Evolutionary conservation across 2,888 invertebrate genomes (phyloP).

Genomic region (Sialis lutaria): DNA sequence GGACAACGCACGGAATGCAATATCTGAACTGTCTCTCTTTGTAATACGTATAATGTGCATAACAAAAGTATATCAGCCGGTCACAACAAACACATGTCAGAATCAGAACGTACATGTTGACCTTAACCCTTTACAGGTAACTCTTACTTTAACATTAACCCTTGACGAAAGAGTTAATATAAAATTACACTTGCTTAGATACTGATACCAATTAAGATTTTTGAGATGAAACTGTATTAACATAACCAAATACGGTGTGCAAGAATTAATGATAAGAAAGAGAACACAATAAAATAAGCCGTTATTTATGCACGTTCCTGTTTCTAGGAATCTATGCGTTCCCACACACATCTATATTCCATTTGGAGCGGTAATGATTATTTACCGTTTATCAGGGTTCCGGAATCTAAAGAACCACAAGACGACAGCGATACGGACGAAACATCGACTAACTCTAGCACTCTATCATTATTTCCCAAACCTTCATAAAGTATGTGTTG

Average conservation of each 20-base stretch:
- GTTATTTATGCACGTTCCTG: too few relatives aligned
- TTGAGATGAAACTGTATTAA: background rate
- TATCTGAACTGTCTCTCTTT: too few relatives aligned
- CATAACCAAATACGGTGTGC: too few relatives aligned
- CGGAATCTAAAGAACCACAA: conserved; percentile 27
- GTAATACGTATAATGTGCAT: too few relatives aligned
- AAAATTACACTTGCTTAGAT: background rate
- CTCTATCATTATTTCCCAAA: conserved; percentile 20
- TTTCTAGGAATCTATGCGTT: conserved; percentile 21
- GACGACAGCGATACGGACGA: conserved; percentile 25
- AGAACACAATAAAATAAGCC: background rate
- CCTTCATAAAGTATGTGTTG: too few relatives aligned
- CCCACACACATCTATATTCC: conserved; percentile 26
- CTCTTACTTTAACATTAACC: too few relatives aligned
- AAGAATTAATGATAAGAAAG: background rate
- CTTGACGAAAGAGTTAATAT: too few relatives aligned
- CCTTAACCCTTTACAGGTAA: too few relatives aligned
- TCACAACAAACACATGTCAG: too few relatives aligned
- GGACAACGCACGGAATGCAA: too few relatives aligned
- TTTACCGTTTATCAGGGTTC: conserved; percentile 26
- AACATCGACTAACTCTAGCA: conserved; percentile 22
- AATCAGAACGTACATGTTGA: too few relatives aligned
- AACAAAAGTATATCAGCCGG: too few relatives aligned
- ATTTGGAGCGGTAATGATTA: conserved; percentile 30
- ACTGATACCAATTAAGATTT: background rate